These are phyloP conservation scores for Rhynchomys soricoides DNA, from an alignment of 2,113 vertebrate genomes.

Conservation along the genomic window DNA sequence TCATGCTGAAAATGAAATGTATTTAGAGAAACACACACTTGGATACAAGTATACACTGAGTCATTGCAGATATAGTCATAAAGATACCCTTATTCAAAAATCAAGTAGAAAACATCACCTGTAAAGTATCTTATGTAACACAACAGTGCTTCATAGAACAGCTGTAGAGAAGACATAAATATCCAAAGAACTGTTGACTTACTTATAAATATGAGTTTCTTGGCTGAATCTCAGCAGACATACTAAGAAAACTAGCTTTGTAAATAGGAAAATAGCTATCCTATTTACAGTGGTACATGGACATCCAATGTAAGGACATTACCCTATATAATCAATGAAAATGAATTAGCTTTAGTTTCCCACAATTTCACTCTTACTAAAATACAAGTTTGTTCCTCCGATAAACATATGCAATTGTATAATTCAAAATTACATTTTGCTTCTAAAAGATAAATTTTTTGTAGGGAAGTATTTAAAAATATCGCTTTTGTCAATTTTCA, in stretches of 20 bases:
- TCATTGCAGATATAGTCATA: neutral
- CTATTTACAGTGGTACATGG: neutral
- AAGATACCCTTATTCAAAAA: neutral
- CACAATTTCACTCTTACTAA: constrained; percentile 21
- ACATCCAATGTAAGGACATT: neutral
- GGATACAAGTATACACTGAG: neutral
- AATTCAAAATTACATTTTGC: neutral
- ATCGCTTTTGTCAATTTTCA: neutral
- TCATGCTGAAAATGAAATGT: neutral
- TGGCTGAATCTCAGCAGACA: neutral
- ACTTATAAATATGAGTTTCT: neutral
- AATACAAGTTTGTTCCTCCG: neutral
- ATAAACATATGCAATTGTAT: constrained; percentile 1
- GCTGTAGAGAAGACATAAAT: neutral
- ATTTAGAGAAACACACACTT: neutral
- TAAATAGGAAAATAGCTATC: too few relatives aligned
- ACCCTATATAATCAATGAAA: neutral
- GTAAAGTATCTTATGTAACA: neutral
- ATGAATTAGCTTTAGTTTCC: neutral
- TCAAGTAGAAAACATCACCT: neutral
- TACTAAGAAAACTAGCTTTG: constrained; percentile 8
- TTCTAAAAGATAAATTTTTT: neutral
- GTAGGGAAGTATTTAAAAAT: neutral
- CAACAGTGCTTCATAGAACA: neutral
- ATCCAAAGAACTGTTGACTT: neutral